These are phyloP conservation scores for Acrocyrtus sp. DNA, from an alignment of 2,888 invertebrate species.

Conservation along the genomic window DNA sequence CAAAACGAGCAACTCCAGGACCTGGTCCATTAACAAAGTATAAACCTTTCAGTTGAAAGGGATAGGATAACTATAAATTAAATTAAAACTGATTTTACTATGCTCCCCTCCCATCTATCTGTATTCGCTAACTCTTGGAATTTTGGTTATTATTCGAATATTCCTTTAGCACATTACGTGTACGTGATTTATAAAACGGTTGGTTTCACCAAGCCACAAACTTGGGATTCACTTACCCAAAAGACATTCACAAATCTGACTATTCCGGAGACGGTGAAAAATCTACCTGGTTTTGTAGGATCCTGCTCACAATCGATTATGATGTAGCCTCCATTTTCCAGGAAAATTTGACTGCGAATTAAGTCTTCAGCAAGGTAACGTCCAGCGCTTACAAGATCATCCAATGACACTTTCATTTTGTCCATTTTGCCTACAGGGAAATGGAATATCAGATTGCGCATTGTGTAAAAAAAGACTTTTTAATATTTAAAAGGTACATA, in stretches of 20 bases:
- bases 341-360: not conserved
- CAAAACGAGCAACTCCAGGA: no score
- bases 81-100: not conserved
- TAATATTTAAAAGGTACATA: no score
- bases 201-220: no score
- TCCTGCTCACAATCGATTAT: slow-evolving; percentile 9
- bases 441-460: no score
- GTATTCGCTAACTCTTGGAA: no score
- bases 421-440: slow-evolving; percentile 17
- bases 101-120: no score
- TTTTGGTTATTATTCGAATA: no score
- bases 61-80: slow-evolving; percentile 14
- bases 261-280: slow-evolving; percentile 17
- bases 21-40: slow-evolving; percentile 19
- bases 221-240: no score
- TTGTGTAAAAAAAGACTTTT: no score
- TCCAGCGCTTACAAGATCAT: slow-evolving; percentile 17
- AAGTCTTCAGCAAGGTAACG: slow-evolving; percentile 13
- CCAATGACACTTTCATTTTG: not conserved
- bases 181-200: no score
- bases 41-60: slow-evolving; percentile 20
- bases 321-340: slow-evolving; percentile 3
- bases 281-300: not conserved
- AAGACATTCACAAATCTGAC: slow-evolving; percentile 21
- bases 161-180: no score